Percentiles rank a stretch among this genome's conserved stretches.
These are phyloP conservation scores for Drosophila insularis DNA, from an alignment of 1,140 invertebrate species.

Conservation along the genomic window DNA sequence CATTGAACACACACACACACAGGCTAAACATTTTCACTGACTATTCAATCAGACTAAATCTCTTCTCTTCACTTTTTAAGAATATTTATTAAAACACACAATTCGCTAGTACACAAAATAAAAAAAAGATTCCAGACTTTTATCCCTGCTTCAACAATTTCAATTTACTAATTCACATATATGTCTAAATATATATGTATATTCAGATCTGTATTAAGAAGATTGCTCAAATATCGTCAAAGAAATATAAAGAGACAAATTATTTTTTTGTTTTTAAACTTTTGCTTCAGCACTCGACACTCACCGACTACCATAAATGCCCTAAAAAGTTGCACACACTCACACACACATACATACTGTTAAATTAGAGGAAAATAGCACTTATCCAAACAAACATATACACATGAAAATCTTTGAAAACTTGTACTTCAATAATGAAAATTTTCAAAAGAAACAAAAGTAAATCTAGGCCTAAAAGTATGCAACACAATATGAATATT, in stretches of 20 bases:
- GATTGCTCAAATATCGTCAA: neutral
- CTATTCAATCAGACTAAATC: no score
- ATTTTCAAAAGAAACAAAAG: constrained; percentile 1
- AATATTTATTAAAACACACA: neutral
- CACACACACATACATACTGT: neutral
- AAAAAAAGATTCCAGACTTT: neutral
- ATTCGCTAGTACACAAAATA: neutral
- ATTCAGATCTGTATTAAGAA: constrained; percentile 5
- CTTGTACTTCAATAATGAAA: neutral
- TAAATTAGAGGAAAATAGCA: constrained; percentile 3
- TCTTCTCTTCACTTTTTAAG: no score
- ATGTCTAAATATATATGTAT: neutral
- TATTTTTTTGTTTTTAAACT: neutral
- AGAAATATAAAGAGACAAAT: neutral
- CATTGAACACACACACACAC: neutral
- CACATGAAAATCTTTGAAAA: neutral
- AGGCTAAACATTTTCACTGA: no score
- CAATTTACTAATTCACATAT: neutral
- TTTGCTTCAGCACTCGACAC: neutral
- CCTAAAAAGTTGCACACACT: neutral
- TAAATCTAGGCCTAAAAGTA: constrained; percentile 30
- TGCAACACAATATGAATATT: constrained; percentile 15
- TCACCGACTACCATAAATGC: neutral
- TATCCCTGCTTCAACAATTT: neutral
- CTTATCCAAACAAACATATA: neutral